Evolutionary conservation across 2,113 vertebrate species (phyloP), one percentile per base, ranked within the genome.

Genomic region (Psophia crepitans): DNA sequence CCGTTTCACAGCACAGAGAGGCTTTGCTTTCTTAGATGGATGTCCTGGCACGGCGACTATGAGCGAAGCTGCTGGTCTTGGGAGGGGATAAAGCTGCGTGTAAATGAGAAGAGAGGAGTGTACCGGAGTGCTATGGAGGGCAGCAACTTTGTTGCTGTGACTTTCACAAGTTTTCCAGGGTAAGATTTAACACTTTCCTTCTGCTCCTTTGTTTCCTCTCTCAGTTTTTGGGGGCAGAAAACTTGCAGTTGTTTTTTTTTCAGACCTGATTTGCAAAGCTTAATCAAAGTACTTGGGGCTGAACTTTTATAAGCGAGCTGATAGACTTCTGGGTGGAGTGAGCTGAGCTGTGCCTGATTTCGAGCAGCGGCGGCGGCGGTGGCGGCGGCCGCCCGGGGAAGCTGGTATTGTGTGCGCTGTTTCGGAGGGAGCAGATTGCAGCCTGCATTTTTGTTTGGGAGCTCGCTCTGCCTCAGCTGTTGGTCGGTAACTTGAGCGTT

Each of bases 41-140:
- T 30, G 73, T 95, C 84, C 76, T 10, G 46, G 94, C 24, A 4
- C 84, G 18, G 79, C 2, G 3, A 14, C 33, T 35, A 9, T 44
- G 4, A 74, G 87, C 6, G 44, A 73, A 94, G 91, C 87, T 65
- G 68, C 30, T 89, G 79, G 64, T 89, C 80, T 84, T 69, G 96
- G 89, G 85, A 97, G 91, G 81, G 90, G 76, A 71, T 68, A 91
- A 90, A 73, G 53, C 87, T 79, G 89, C 41, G 46, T 84, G 51
- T 95, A 87, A 94, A 88, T 82, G 78, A 96, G 94, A 87, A 89
- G 86, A 96, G 73, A 93, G 87, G 77, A 95, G 91, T 33, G 41
- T 39, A 74, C 63, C 12, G 20, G 30, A 64, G 70, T 92, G 79
- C 83, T 95, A 90, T 95, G 93, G 96, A 96, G 87, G 90, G 46